Base-by-base conservation (phyloP, 1,140 invertebrate species). In the Matsumurasca onukii region DNA sequence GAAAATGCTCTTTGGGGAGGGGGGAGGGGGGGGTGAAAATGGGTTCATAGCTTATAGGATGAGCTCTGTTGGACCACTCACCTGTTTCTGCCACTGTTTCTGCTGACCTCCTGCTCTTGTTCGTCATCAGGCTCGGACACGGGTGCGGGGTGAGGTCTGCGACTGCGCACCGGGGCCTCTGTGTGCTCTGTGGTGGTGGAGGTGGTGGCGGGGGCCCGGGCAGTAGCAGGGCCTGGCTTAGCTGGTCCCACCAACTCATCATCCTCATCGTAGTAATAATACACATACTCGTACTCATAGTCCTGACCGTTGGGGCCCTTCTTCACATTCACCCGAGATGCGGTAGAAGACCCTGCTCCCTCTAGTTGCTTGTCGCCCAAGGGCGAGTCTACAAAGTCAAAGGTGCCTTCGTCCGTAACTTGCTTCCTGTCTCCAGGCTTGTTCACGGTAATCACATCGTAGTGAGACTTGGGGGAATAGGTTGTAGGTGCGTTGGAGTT, bases 221-320 rank as follows among this genome's bases (percentile, higher is more conserved):
- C 45, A 49, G 12, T 68, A 13, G 62, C 24, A 15, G 69, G 20
- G 27, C n/a, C 31, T 24, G 52, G 55, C 51, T 70, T 57, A 0
- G 17, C 61, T 48, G 45, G 67, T 1, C 64, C 49, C 13, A 59
- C 64, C 61, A 88, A 86, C 31, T 89, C 89, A 1, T 93, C 91
- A 69, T 92, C 91, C 66, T 93, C 91, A 71, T 93, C 91, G 69
- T 94, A 92, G 74, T 95, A 94, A 76, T 95, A 95, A 75, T 95
- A 95, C 22, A 94, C 89, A 73, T 95, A 95, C 77, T 94, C 92
- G 76, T 94, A 94, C 78, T 95, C 92, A 74, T 95, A 94, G 73
- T 94, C 92, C 79, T 93, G 89, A 2, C 92, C 92, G 75, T 93
- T 93, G n/a, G 91, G 91, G 27, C 90, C 92, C 78, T 93, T 94